Evolutionary conservation across 92 coral and sea anemone genomes (phyloP).

Genomic region (Zoanthus solanderi): DNA sequence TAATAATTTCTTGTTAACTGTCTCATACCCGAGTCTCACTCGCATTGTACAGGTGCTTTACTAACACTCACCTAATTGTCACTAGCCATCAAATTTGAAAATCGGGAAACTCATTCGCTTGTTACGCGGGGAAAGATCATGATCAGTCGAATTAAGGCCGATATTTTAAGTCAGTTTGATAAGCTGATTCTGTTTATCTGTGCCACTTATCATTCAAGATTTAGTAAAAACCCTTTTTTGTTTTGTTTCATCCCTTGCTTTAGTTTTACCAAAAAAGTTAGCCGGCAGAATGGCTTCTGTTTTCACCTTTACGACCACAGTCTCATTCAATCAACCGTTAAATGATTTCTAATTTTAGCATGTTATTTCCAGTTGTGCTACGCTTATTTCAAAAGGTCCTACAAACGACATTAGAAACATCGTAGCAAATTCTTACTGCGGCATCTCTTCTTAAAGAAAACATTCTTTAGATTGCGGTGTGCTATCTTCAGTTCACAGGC

Average conservation of each 20-base stretch:
- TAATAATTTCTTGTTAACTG: too few species aligned
- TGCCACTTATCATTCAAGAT: not conserved
- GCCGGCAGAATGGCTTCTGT: not conserved
- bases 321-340: not conserved
- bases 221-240: not conserved
- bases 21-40: too few species aligned
- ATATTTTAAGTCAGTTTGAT: not conserved
- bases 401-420: not conserved
- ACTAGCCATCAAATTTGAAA: too few species aligned
- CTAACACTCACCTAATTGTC: too few species aligned
- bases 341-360: not conserved
- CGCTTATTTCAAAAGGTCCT: not conserved
- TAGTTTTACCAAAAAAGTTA: too few species aligned
- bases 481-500: constrained; percentile 35
- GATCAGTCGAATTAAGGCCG: not conserved
- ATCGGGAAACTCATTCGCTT: too few species aligned
- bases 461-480: constrained; percentile 22
- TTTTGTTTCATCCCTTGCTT: too few species aligned
- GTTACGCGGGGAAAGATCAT: too few species aligned
- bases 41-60: too few species aligned
- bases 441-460: constrained; percentile 32
- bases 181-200: not conserved
- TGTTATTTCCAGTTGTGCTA: not conserved
- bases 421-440: not conserved
- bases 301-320: not conserved